Percentiles rank a stretch among this genome's conserved stretches.
Conservation (phyloP, 1,140 invertebrate genomes). For the Drosophila nannoptera region DNA sequence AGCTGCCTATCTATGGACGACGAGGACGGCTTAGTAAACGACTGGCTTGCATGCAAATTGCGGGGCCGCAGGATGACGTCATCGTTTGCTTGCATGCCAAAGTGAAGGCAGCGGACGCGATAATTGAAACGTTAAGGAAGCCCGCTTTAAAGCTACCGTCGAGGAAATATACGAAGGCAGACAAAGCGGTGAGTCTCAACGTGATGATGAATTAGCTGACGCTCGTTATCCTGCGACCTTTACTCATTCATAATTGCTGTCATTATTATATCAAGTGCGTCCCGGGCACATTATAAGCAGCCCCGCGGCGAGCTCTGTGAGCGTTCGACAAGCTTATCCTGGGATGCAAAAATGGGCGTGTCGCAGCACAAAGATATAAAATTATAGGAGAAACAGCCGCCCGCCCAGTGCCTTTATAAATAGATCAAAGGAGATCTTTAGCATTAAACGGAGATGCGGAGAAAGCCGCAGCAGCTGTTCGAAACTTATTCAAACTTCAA, state of each 20-base stretch:
- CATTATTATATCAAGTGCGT: conserved; percentile 72
- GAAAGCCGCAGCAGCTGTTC: neutral
- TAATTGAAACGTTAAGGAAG: conserved; percentile 20
- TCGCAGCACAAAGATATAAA: neutral
- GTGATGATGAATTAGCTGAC: conserved; percentile 69
- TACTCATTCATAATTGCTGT: conserved; percentile 75
- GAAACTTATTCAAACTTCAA: neutral
- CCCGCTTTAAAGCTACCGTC: conserved; percentile 40
- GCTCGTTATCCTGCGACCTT: conserved; percentile 65
- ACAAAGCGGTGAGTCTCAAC: conserved; percentile 33
- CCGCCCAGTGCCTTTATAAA: neutral
- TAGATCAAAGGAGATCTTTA: neutral
- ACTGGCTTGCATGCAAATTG: conserved; percentile 69
- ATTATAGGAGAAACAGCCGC: neutral
- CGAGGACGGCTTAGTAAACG: conserved; percentile 40
- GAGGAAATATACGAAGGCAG: conserved; percentile 2
- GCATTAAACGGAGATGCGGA: neutral
- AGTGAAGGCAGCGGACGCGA: conserved; percentile 13
- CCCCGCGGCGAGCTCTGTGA: neutral
- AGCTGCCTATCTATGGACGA: conserved; percentile 13
- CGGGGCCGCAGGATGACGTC: conserved; percentile 48
- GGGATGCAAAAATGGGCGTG: neutral
- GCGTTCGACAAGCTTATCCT: conserved; percentile 6
- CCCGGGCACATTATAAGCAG: conserved; percentile 13
- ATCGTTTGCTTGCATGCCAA: conserved; percentile 56